Conservation (phyloP, 2,113 vertebrate species). For the Chaetodon trifascialis region DNA sequence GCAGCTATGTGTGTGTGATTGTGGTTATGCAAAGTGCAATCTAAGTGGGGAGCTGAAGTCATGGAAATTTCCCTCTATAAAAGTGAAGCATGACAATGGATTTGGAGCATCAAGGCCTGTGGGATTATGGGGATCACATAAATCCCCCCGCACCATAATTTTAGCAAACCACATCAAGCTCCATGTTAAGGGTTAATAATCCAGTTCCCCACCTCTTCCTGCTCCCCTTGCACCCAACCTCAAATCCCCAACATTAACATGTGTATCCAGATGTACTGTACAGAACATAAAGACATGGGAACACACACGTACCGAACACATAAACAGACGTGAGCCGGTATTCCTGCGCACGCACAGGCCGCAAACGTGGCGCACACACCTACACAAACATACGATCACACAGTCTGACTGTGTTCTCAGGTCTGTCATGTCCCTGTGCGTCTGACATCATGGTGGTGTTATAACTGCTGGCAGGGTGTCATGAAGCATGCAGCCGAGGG, state of each 20-base stretch:
- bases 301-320: constrained; percentile 27
- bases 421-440: constrained; percentile 65
- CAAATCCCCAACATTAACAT: constrained; percentile 74
- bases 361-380: constrained; percentile 17
- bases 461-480: constrained; percentile 83
- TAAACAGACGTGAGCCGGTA: constrained; percentile 31
- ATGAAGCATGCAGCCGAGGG: constrained; percentile 35
- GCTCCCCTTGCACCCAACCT: constrained; percentile 48
- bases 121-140: constrained; percentile 82
- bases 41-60: constrained; percentile 80
- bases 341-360: constrained; percentile 16
- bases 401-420: constrained; percentile 54
- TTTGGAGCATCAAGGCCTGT: constrained; percentile 82
- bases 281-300: constrained; percentile 22
- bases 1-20: constrained; percentile 68
- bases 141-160: constrained; percentile 73
- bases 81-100: constrained; percentile 85
- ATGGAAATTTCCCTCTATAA: constrained; percentile 82
- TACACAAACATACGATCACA: constrained; percentile 10
- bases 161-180: constrained; percentile 80
- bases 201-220: constrained; percentile 74
- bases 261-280: constrained; percentile 56
- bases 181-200: constrained; percentile 84
- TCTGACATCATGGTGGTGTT: constrained; percentile 84
- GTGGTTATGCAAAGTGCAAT: constrained; percentile 77